Percentiles rank a stretch among this genome's conserved stretches.
These are phyloP conservation scores for Mormyrops attenuatus DNA, from an alignment of 2,797 vertebrate genomes.

Conservation along the genomic window DNA sequence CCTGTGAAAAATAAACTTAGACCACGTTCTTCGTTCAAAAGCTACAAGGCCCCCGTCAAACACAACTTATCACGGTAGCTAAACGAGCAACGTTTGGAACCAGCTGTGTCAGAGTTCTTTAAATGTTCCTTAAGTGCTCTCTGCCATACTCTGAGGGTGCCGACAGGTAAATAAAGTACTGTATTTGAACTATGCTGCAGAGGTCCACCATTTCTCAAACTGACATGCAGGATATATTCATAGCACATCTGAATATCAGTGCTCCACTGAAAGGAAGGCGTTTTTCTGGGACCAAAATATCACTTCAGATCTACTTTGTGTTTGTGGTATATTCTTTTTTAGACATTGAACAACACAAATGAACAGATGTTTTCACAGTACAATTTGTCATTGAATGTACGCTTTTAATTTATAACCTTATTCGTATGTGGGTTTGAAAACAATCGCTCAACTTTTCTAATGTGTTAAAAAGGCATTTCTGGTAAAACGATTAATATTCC, in stretches of 20 bases:
- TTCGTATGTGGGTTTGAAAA: not conserved
- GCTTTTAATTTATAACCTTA: not conserved
- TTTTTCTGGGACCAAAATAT: not conserved
- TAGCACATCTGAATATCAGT: not conserved
- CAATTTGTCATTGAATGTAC: not conserved
- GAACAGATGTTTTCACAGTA: not conserved
- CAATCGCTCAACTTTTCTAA: not conserved
- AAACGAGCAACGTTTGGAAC: not conserved
- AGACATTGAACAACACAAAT: not conserved
- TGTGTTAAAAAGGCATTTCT: not conserved
- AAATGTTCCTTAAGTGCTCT: not conserved
- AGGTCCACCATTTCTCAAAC: conserved; percentile 2
- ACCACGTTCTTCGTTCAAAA: not conserved
- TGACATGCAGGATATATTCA: conserved; percentile 7
- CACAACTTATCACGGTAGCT: not conserved
- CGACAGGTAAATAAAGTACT: not conserved
- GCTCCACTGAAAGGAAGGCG: not conserved
- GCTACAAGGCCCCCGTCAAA: not conserved
- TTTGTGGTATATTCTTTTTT: not conserved
- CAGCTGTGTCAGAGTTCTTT: not conserved
- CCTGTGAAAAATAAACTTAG: not conserved
- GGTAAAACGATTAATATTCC: conserved; percentile 8
- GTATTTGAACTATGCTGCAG: conserved; percentile 3
- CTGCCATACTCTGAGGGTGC: not conserved
- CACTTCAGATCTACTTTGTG: not conserved